Evolutionary conservation across 2,888 invertebrate species (phyloP).

Genomic region (Xylocampa areola): DNA sequence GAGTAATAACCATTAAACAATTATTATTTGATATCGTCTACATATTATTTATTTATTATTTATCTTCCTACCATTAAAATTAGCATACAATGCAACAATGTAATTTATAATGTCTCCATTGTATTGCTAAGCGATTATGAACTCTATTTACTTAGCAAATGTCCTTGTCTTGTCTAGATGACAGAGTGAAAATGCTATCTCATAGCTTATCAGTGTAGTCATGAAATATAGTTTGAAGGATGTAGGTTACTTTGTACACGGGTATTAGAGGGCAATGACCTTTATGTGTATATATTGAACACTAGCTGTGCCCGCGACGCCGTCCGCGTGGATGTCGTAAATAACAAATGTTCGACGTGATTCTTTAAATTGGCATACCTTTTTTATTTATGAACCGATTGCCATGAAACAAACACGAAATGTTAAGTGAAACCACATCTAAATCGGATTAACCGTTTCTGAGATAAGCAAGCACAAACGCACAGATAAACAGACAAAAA

Average conservation of each 20-base stretch:
- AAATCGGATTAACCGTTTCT: too few relatives aligned
- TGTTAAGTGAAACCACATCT: too few relatives aligned
- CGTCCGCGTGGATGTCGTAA: neutral
- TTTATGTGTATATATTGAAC: neutral
- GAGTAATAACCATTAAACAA: too few relatives aligned
- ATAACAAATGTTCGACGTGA: too few relatives aligned
- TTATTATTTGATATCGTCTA: neutral
- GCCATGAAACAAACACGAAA: too few relatives aligned
- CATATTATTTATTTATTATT: too few relatives aligned
- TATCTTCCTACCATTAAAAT: slow-evolving; percentile 8
- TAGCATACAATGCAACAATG: slow-evolving; percentile 7
- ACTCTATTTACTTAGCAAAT: slow-evolving; percentile 19
- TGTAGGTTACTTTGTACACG: slow-evolving; percentile 28
- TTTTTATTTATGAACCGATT: too few relatives aligned
- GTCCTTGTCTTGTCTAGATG: slow-evolving; percentile 11
- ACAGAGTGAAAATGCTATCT: slow-evolving; percentile 2
- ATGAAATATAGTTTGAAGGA: slow-evolving; percentile 23
- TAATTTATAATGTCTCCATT: neutral
- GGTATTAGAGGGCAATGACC: slow-evolving; percentile 20
- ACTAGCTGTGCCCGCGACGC: too few relatives aligned
- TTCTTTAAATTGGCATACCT: too few relatives aligned
- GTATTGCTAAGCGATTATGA: slow-evolving; percentile 10
- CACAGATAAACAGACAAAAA: too few relatives aligned
- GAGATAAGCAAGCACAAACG: too few relatives aligned
- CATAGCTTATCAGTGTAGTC: slow-evolving; percentile 21